A percentile compares a stretch with the other conserved stretches of the same genome.
phyloP scores from a whole-genome alignment of 2,797 vertebrate genomes.

The Phrynocephalus forsythii region DNA sequence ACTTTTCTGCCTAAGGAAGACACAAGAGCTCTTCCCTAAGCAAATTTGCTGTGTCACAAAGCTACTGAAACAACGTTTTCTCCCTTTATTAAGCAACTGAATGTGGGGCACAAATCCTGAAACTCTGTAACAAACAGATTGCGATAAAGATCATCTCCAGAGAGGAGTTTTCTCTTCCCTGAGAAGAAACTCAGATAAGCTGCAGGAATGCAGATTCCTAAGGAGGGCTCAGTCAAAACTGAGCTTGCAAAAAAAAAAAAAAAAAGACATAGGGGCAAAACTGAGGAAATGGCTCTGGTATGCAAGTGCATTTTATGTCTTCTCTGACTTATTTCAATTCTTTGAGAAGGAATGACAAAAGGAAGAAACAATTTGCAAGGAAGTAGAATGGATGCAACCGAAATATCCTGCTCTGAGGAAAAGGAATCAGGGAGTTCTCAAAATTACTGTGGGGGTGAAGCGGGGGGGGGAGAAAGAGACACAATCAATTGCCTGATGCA shows the following conservation, averaged over 20 bases:
- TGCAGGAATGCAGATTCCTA: conserved; percentile 20
- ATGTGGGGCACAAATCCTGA: not conserved
- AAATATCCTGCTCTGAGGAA: not conserved
- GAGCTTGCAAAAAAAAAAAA: not conserved
- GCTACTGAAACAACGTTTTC: not conserved
- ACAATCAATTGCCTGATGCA: not conserved
- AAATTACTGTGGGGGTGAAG: no score
- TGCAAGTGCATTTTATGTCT: not conserved
- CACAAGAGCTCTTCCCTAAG: no score
- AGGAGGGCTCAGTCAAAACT: not conserved
- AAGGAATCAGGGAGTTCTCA: no score
- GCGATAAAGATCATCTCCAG: not conserved
- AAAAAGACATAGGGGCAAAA: not conserved
- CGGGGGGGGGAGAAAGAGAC: not conserved
- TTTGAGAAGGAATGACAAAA: conserved; percentile 13
- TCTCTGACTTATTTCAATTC: not conserved
- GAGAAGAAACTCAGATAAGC: conserved; percentile 12
- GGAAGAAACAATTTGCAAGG: not conserved
- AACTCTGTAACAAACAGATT: not conserved
- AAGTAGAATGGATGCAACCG: not conserved
- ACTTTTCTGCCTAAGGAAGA: no score
- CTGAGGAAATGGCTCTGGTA: not conserved
- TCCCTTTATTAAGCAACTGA: not conserved
- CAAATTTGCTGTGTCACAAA: not conserved
- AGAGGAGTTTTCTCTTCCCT: not conserved